These are phyloP conservation scores for Vulpes lagopus DNA, from an alignment of 2,113 vertebrate species.

Conservation along the genomic window DNA sequence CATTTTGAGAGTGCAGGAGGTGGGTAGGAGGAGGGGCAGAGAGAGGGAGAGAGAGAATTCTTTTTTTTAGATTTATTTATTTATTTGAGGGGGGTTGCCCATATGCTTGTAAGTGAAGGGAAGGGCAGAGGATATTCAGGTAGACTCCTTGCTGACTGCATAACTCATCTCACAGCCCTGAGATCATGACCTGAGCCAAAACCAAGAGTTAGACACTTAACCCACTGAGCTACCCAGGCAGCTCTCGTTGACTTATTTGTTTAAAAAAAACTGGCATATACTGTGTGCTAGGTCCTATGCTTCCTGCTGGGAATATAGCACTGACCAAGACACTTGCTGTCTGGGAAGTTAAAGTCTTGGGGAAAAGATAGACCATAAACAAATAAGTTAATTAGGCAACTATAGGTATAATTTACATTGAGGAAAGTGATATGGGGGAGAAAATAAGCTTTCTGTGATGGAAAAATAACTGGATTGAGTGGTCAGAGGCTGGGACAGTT, in stretches of 20 bases:
- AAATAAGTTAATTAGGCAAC: not conserved
- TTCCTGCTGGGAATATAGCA: not conserved
- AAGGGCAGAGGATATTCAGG: not conserved
- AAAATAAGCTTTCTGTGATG: not conserved
- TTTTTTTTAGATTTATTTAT: not conserved
- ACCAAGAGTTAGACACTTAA: not conserved
- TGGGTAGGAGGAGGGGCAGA: not conserved
- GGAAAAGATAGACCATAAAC: not conserved
- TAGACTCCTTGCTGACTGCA: not conserved
- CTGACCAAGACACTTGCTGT: not conserved
- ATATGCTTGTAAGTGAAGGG: not conserved
- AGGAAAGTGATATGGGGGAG: not conserved
- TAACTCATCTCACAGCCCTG: not conserved
- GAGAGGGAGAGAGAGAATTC: not conserved
- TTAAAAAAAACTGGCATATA: not conserved
- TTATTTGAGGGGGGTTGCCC: not conserved
- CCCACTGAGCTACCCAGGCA: not conserved
- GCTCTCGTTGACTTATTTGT: not conserved
- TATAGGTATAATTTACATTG: not conserved
- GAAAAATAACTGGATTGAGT: not conserved
- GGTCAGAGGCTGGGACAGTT: not conserved
- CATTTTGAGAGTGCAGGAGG: not conserved
- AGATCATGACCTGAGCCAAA: not conserved
- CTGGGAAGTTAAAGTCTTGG: not conserved
- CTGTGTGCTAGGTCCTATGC: fast-evolving